Percentiles rank a stretch among this genome's conserved stretches.
Conservation (phyloP, 2,888 invertebrate genomes). For the Drosophila mayaguana region DNA sequence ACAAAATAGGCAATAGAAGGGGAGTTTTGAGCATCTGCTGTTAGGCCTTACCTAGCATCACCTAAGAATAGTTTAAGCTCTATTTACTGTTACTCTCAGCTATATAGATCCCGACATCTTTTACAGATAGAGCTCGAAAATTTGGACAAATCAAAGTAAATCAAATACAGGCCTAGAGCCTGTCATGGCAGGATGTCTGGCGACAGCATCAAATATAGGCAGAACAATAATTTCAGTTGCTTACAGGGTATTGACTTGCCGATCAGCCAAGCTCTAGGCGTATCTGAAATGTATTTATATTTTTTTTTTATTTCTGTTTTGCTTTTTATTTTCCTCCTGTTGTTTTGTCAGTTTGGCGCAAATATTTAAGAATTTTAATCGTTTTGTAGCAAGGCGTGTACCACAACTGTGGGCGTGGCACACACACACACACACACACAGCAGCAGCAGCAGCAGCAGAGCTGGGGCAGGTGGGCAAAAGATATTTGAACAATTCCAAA, state of each 20-base stretch:
- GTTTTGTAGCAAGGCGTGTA: conserved; percentile 61
- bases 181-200: no score
- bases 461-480: conserved; percentile 39
- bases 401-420: conserved; percentile 16
- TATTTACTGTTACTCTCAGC: background rate
- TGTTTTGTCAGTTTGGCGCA: conserved; percentile 59
- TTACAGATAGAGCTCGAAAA: no score
- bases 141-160: background rate
- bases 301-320: background rate
- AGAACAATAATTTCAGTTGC: no score
- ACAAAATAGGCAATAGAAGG: no score
- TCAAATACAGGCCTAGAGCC: background rate
- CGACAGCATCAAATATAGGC: no score
- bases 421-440: background rate
- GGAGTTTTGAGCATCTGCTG: background rate
- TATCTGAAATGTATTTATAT: background rate
- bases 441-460: background rate
- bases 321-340: conserved; percentile 2
- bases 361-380: conserved; percentile 81
- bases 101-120: no score
- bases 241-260: no score
- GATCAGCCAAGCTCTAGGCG: no score
- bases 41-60: no score
- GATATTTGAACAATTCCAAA: conserved; percentile 81
- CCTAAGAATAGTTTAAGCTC: background rate